These are phyloP conservation scores for Coenobita brevimanus DNA, from an alignment of 1,140 invertebrate genomes.

Conservation along the genomic window DNA sequence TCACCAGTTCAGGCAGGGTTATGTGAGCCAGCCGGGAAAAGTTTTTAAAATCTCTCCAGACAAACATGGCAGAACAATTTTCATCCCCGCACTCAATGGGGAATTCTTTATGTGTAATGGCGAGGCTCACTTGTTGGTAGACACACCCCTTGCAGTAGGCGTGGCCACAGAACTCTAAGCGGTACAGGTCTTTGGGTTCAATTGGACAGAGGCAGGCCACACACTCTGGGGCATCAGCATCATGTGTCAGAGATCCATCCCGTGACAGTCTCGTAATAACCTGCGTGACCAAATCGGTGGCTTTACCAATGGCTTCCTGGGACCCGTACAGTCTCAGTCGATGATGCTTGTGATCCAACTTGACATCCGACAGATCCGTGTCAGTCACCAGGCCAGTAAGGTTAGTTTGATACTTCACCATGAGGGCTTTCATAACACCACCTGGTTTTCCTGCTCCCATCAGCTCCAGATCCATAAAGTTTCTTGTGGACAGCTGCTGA, in stretches of 20 bases:
- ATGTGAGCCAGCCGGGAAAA: conserved; percentile 17
- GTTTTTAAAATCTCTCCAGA: conserved; percentile 33
- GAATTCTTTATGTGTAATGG: conserved; percentile 11
- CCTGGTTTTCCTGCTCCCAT: background rate
- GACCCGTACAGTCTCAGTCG: background rate
- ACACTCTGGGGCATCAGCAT: conserved; percentile 7
- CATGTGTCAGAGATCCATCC: background rate
- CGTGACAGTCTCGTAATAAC: background rate
- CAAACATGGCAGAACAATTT: background rate
- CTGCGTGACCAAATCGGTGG: background rate
- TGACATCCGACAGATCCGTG: background rate
- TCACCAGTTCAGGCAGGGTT: background rate
- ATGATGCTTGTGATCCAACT: conserved; percentile 1
- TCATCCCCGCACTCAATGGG: conserved; percentile 11
- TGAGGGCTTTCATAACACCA: conserved; percentile 31
- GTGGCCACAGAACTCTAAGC: conserved; percentile 32
- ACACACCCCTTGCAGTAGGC: conserved; percentile 30
- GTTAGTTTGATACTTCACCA: conserved; percentile 20
- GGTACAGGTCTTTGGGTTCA: background rate
- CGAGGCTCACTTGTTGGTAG: background rate
- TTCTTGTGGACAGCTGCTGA: background rate
- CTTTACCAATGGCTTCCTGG: background rate
- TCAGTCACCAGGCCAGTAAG: background rate
- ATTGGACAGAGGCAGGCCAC: conserved; percentile 10
- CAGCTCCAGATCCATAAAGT: background rate